A percentile compares a stretch with the other conserved stretches of the same genome.
Evolutionary conservation across 2,113 vertebrate genomes (phyloP).

Genomic region (Menura novaehollandiae): DNA sequence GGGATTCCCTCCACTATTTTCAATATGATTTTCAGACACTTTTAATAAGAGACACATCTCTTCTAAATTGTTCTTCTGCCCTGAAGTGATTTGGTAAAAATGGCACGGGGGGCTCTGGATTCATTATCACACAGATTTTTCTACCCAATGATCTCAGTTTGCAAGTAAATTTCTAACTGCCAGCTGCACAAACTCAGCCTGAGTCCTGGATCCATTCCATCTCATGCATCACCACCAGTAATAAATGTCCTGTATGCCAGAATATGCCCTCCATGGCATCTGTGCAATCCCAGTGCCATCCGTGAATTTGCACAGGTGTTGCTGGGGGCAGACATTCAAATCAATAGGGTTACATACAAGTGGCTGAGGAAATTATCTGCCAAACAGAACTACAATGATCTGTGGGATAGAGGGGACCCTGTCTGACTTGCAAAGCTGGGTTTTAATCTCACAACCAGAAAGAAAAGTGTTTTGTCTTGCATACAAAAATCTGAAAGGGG

Average conservation of each 20-base stretch:
- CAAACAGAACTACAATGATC: background rate
- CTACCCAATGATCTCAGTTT: slow-evolving; percentile 45
- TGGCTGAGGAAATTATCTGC: background rate
- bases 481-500: background rate
- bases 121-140: slow-evolving; percentile 58
- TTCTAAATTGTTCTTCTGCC: slow-evolving; percentile 8
- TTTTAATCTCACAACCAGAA: background rate
- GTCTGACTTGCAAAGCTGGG: background rate
- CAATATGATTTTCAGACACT: background rate
- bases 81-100: slow-evolving; percentile 28
- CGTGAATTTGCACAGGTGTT: slow-evolving; percentile 37
- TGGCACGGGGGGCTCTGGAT: background rate
- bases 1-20: background rate
- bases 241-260: slow-evolving; percentile 47
- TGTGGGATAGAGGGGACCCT: background rate
- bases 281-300: slow-evolving; percentile 42
- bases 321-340: background rate
- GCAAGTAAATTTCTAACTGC: slow-evolving; percentile 59
- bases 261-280: slow-evolving; percentile 41
- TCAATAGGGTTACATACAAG: slow-evolving; percentile 17
- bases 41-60: background rate
- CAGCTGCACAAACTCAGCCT: slow-evolving; percentile 66
- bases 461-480: background rate
- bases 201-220: slow-evolving; percentile 61
- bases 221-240: slow-evolving; percentile 57